Evolutionary conservation across 2,888 invertebrate genomes (phyloP).

Genomic region (Lomographa bimaculata): DNA sequence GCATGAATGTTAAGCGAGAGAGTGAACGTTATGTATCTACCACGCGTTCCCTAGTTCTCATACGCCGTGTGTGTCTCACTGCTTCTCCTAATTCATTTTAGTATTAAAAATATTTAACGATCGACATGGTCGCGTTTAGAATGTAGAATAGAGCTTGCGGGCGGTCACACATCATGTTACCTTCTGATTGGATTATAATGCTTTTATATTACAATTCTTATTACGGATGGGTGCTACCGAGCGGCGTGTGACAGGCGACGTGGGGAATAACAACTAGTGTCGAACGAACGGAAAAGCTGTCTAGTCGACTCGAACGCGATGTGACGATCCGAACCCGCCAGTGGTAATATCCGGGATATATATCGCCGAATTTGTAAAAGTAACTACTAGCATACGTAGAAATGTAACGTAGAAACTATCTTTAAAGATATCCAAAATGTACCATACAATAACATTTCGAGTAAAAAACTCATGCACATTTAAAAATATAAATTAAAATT

Average conservation of each 20-base stretch:
- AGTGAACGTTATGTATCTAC: slow-evolving; percentile 24
- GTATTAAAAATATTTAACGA: slow-evolving; percentile 77
- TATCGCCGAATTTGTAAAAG: slow-evolving; percentile 2
- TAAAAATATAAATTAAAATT: no score
- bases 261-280: slow-evolving; percentile 71
- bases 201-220: slow-evolving; percentile 81
- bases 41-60: slow-evolving; percentile 12
- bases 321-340: slow-evolving; percentile 7
- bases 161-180: slow-evolving; percentile 73
- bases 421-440: no score
- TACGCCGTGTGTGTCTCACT: slow-evolving; percentile 51
- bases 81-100: slow-evolving; percentile 65
- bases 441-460: no score
- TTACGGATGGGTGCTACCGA: slow-evolving; percentile 71
- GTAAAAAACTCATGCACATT: no score
- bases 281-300: slow-evolving; percentile 47
- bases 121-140: slow-evolving; percentile 59
- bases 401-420: no score
- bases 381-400: no score
- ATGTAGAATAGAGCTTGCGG: slow-evolving; percentile 71
- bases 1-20: slow-evolving; percentile 40
- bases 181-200: slow-evolving; percentile 82
- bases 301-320: slow-evolving; percentile 35
- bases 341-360: slow-evolving; percentile 25
- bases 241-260: slow-evolving; percentile 68